phyloP scores from a whole-genome alignment of 2,888 invertebrate genomes.

The Scaptomyza parva region DNA sequence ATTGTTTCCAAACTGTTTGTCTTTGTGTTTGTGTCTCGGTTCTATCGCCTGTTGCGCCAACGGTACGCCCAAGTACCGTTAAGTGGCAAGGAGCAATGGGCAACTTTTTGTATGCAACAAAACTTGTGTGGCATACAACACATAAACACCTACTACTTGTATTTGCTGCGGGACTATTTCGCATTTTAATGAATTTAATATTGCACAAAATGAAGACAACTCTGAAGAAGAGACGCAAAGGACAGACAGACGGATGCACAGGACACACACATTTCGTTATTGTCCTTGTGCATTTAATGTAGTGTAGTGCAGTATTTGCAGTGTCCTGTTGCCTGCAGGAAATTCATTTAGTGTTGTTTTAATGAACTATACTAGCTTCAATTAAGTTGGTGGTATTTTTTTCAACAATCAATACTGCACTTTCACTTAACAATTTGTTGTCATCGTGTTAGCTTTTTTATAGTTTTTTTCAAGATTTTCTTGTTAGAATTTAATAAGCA shows the following conservation, averaged over 20 bases:
- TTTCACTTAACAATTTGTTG: too few relatives aligned
- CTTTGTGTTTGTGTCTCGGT: neutral
- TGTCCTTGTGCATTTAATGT: neutral
- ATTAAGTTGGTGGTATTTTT: neutral
- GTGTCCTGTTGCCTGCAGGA: constrained; percentile 3
- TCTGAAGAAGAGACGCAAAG: constrained; percentile 31
- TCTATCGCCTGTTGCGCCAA: constrained; percentile 21
- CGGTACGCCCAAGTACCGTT: constrained; percentile 62
- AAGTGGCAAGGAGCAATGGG: constrained; percentile 45
- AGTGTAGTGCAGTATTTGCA: neutral
- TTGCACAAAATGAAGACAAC: constrained; percentile 72
- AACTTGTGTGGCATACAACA: constrained; percentile 28
- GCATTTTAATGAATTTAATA: constrained; percentile 80
- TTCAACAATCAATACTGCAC: neutral
- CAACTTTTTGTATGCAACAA: constrained; percentile 26
- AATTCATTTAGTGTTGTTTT: neutral
- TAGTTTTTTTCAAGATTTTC: too few relatives aligned
- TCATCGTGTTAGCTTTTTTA: too few relatives aligned
- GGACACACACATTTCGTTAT: constrained; percentile 1
- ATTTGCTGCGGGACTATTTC: constrained; percentile 59
- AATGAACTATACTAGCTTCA: neutral
- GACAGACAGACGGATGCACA: constrained; percentile 1
- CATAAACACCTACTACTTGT: constrained; percentile 21
- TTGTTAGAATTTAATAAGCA: too few relatives aligned
- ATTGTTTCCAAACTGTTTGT: constrained; percentile 11